phyloP scores from a whole-genome alignment of 1,140 invertebrate species.

The Archivesica marissinica region DNA sequence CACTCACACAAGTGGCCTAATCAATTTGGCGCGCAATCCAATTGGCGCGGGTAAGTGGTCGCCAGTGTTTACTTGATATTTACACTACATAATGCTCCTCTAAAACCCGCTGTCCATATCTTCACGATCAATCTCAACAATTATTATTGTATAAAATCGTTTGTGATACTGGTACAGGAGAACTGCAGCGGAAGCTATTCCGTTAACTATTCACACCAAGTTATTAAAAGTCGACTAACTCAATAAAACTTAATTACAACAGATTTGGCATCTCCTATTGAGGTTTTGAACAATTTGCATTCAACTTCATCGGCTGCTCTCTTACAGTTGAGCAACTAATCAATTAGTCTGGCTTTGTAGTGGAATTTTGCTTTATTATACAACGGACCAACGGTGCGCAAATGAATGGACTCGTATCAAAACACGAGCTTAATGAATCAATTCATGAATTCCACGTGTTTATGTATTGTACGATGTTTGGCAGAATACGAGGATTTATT shows the following conservation, averaged over 20 bases:
- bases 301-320: neutral
- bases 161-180: neutral
- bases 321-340: conserved; percentile 17
- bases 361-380: neutral
- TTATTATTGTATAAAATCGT: conserved; percentile 40
- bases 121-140: conserved; percentile 51
- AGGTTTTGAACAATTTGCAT: conserved; percentile 25
- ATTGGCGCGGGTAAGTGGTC: conserved; percentile 46
- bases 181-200: neutral
- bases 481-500: too few species aligned
- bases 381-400: conserved; percentile 15
- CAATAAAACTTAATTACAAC: conserved; percentile 54
- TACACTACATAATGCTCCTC: conserved; percentile 38
- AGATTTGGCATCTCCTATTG: conserved; percentile 9
- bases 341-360: conserved; percentile 25
- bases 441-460: neutral
- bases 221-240: conserved; percentile 47
- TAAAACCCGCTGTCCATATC: conserved; percentile 41
- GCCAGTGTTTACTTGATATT: conserved; percentile 53
- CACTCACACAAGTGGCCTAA: conserved; percentile 35
- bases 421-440: conserved; percentile 10
- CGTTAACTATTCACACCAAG: neutral
- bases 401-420: conserved; percentile 7
- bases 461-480: too few species aligned
- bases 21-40: conserved; percentile 50